Percentiles rank a stretch among this genome's conserved stretches.
Evolutionary conservation across 2,888 invertebrate genomes (phyloP).

Genomic region (Drosophila kambysellisi): DNA sequence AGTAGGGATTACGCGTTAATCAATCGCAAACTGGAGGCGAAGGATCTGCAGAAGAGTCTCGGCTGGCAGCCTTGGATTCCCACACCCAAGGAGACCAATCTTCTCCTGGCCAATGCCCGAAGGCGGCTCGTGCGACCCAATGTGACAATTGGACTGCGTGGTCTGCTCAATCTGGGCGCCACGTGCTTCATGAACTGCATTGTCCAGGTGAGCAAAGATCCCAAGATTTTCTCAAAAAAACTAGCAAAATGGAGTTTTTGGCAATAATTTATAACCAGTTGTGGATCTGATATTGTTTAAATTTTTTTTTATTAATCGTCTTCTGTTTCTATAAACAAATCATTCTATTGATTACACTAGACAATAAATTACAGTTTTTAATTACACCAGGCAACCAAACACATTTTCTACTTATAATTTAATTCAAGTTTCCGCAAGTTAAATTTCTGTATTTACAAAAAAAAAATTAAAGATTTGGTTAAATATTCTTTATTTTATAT

Average conservation of each 20-base stretch:
- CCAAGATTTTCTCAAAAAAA: background rate
- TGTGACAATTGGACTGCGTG: conserved; percentile 95
- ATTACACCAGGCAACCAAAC: background rate
- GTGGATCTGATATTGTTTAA: background rate
- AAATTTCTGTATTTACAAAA: background rate
- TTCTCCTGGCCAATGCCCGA: conserved; percentile 91
- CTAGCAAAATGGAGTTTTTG: background rate
- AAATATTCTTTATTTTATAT: background rate
- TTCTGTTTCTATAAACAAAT: background rate
- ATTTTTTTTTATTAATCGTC: background rate
- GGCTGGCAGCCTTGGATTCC: conserved; percentile 93
- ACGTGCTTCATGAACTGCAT: conserved; percentile 99
- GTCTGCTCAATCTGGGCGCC: conserved; percentile 97
- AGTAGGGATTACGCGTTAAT: conserved; percentile 87
- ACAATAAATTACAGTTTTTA: background rate
- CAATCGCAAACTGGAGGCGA: conserved; percentile 87
- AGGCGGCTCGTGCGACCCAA: conserved; percentile 92
- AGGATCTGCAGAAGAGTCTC: conserved; percentile 87
- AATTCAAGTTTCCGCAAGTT: background rate
- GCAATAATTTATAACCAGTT: background rate
- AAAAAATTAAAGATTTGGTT: background rate
- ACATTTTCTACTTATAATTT: background rate
- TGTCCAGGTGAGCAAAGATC: conserved; percentile 88
- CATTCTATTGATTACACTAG: background rate
- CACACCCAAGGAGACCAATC: conserved; percentile 90